Percentiles rank a stretch among this genome's conserved stretches.
Evolutionary conservation across 2,888 invertebrate species (phyloP).

Genomic region (Agrochola circellaris): DNA sequence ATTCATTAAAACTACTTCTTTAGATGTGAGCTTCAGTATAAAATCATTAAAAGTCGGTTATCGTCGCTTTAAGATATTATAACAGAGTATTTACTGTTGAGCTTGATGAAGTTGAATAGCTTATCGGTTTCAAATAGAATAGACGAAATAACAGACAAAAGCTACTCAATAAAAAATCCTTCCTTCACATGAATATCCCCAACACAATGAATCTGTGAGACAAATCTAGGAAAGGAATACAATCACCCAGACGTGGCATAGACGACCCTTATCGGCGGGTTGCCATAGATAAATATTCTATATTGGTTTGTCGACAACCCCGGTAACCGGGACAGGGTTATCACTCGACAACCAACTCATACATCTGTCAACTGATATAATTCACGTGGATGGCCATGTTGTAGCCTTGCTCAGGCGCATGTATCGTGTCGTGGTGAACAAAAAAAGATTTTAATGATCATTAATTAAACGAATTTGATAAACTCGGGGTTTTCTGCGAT

Average conservation of each 20-base stretch:
- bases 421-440: background rate
- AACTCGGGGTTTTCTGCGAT: background rate
- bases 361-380: background rate
- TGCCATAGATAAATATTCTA: background rate
- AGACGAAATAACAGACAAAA: too few relatives aligned
- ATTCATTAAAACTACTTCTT: too few relatives aligned
- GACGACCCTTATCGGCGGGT: background rate
- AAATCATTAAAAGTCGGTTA: too few relatives aligned
- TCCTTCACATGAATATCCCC: background rate
- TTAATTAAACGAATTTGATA: slow-evolving; percentile 14
- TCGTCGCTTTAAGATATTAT: too few relatives aligned
- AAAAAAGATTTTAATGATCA: background rate
- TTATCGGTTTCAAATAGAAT: too few relatives aligned
- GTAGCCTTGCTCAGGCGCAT: background rate
- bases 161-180: background rate
- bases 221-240: background rate
- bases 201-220: background rate
- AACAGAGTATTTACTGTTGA: too few relatives aligned
- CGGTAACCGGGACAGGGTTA: slow-evolving; percentile 3
- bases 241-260: background rate
- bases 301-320: background rate
- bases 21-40: too few relatives aligned
- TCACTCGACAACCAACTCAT: background rate
- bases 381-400: background rate
- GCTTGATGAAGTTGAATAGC: too few relatives aligned